Base-by-base conservation (phyloP, 1,140 invertebrate species). In the Magallana gigas region DNA sequence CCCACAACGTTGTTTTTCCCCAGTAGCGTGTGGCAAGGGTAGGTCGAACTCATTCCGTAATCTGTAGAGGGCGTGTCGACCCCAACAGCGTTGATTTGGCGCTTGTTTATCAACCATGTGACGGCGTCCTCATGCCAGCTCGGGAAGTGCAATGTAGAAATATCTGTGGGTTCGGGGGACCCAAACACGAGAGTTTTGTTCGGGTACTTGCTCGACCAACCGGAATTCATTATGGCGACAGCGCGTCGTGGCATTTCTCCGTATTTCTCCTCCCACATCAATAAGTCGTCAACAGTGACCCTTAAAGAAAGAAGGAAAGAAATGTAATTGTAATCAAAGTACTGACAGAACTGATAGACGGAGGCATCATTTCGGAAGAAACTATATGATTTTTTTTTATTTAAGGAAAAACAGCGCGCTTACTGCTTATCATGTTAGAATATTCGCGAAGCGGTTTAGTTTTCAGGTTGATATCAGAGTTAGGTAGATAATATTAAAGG, bases 41-140 rank as follows among this genome's bases (percentile, higher is more conserved):
- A 89, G 6, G 12, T 71, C 3, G 58, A 9, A n/a, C 84, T 58
- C 59, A 81, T 57, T 14, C 88, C 96, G 0, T 95, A 94, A 92
- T 97, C 96, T 14, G 96, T 92, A 7, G 96, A 96, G 0, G 96
- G 94, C 0, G 96, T 95, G 91, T 97, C 97, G 0, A 96, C 95
- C 0, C 96, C 97, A 0, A 97, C n/a, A 9, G 84, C 85, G 36
- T 96, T 94, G 82, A 97, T 94, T 84, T 96, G 95, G 18, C 95
- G 94, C 57, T 96, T 93, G 14, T 95, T 94, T 1, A 95, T 95
- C 71, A 97, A 94, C 95, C 95, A 96, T 83, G 95, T 90, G 0
- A 96, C 96, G 48, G 96, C 96, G 56, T 95, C 95, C 84, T 93
- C 93, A 82, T 95, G 95, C n/a, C 96, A 91, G 62, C 96, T 96